Conservation (phyloP, 2,888 invertebrate species). For the Nyleta sp. region DNA sequence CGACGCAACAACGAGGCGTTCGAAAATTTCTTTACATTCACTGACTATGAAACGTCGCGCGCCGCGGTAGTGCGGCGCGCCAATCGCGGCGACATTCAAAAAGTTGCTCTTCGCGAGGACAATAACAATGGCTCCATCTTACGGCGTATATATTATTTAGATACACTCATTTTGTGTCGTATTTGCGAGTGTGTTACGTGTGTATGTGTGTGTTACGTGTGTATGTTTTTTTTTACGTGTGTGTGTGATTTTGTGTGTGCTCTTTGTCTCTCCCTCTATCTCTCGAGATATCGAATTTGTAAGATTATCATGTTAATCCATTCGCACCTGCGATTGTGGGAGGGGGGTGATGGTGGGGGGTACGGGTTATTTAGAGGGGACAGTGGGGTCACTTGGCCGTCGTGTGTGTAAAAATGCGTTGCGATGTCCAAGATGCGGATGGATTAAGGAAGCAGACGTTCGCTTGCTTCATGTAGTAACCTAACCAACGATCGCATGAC, state of each 20-base stretch:
- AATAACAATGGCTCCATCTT: conserved; percentile 36
- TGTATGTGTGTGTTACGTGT: background rate
- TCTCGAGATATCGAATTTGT: conserved; percentile 3
- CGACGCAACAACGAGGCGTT: conserved; percentile 4
- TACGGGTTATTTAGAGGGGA: background rate
- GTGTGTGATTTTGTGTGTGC: conserved; percentile 13
- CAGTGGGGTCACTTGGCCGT: conserved; percentile 17
- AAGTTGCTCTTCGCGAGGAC: conserved; percentile 17
- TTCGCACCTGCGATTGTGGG: conserved; percentile 27
- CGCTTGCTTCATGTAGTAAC: conserved; percentile 5
- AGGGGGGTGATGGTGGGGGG: background rate
- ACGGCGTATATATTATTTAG: conserved; percentile 24
- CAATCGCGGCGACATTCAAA: conserved; percentile 43
- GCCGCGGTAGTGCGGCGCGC: conserved; percentile 19
- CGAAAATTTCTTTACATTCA: conserved; percentile 50
- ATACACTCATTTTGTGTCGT: conserved; percentile 27
- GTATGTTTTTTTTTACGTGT: background rate
- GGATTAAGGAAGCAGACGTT: conserved; percentile 42
- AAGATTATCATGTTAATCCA: conserved; percentile 42
- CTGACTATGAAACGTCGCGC: conserved; percentile 30
- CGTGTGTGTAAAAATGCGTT: conserved; percentile 30
- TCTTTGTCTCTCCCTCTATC: too few species aligned
- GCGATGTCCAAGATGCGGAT: conserved; percentile 35
- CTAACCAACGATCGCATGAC: conserved; percentile 4
- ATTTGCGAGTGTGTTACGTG: conserved; percentile 1